Evolutionary conservation across 92 coral and sea anemone species (phyloP), one percentile per base, ranked within the genome.

Genomic region (Siderastrea radians): DNA sequence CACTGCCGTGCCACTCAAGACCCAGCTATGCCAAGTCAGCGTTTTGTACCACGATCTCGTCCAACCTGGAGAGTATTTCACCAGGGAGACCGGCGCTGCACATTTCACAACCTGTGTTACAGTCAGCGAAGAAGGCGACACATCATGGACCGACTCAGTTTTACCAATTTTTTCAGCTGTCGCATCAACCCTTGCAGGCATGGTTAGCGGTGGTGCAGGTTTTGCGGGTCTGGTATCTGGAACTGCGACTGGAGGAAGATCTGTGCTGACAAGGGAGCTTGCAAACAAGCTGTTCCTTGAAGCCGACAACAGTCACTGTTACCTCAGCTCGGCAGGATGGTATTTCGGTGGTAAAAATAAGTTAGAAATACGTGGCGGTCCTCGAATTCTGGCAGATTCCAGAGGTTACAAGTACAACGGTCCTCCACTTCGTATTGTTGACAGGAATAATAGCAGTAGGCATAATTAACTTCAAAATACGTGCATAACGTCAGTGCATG

Each of bases 11-110:
- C 69, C 82, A 54, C 82, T 77, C 8, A 77, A 77, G 82, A 17
- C 55, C 49, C 82, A 77, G 65, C 71, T 77, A 13, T 77, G 82
- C 26, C 82, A 77, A 11, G 82, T 7, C 14, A 48, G 82, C 55
- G 60, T 57, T 54, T 57, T 77, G 82, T 77, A 77, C 70, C 82
- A 77, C 65, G 82, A 48, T 43, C 82, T 50, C 82, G 65, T 77
- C 82, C 70, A 77, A 53, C 82, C 82, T 53, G 82, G 82, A 13
- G 71, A 77, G 65, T 54, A 13, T 54, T 77, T 77, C 5, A 14
- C 7, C 7, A 53, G 69, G 49, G 82, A 77, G 48, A 77, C 82
- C 48, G 82, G 82, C 16, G 82, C 82, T 4, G 82, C 55, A 10
- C 82, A 77, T 62, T 77, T 77, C 67, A 77, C 82, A 26, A 77